Percentiles rank a stretch among this genome's conserved stretches.
Evolutionary conservation across 2,888 invertebrate genomes (phyloP).

Genomic region (Eulithis testata): DNA sequence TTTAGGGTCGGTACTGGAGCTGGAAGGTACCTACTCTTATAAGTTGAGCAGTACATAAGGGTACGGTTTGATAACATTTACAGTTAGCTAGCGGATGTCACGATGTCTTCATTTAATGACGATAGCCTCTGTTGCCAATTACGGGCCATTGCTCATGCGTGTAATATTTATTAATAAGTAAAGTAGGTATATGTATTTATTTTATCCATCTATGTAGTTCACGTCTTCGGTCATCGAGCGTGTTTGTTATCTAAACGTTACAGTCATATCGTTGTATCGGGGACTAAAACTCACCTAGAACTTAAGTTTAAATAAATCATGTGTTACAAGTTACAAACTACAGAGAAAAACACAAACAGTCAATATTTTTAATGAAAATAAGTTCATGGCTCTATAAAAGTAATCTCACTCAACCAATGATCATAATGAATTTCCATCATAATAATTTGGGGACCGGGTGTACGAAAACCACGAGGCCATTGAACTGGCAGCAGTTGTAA

Average conservation of each 20-base stretch:
- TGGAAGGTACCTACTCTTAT: slow-evolving; percentile 6
- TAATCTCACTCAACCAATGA: slow-evolving; percentile 39
- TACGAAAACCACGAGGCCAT: slow-evolving; percentile 69
- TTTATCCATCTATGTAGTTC: slow-evolving; percentile 23
- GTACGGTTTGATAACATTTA: slow-evolving; percentile 56
- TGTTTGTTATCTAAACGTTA: slow-evolving; percentile 16
- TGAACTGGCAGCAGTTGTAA: slow-evolving; percentile 58
- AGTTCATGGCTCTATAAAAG: slow-evolving; percentile 1
- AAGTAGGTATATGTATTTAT: slow-evolving; percentile 47
- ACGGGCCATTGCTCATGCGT: slow-evolving; percentile 76
- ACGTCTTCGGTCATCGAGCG: slow-evolving; percentile 21
- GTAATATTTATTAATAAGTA: slow-evolving; percentile 71
- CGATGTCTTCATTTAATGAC: slow-evolving; percentile 72
- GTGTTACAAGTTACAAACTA: neutral
- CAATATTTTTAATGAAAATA: too few relatives aligned
- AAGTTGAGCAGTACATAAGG: slow-evolving; percentile 32
- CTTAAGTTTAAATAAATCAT: neutral
- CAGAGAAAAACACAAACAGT: neutral
- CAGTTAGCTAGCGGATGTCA: slow-evolving; percentile 79
- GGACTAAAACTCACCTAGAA: neutral
- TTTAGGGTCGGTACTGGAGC: neutral
- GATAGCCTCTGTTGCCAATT: slow-evolving; percentile 78
- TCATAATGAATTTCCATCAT: slow-evolving; percentile 44
- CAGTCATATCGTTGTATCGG: neutral
- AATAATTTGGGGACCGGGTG: slow-evolving; percentile 61